Conservation (phyloP, 1,140 invertebrate species). For the Drosophila pseudoobscura region DNA sequence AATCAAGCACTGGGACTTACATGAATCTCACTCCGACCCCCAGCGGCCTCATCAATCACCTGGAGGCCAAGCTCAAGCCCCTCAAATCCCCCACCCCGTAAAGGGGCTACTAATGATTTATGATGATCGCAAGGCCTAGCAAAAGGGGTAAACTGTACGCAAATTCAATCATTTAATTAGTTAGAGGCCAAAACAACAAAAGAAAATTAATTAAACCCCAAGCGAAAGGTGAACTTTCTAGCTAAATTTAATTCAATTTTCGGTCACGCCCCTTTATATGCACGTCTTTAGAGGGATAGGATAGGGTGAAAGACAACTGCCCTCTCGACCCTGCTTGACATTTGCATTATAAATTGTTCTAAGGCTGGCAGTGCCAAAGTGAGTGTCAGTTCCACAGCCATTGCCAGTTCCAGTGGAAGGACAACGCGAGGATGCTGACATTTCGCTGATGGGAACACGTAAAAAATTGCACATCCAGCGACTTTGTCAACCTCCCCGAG, state of each 20-base stretch:
- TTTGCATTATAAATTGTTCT: conserved; percentile 78
- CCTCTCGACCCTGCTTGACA: conserved; percentile 49
- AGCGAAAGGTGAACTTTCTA: conserved; percentile 57
- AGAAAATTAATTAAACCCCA: conserved; percentile 79
- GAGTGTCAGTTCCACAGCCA: conserved; percentile 29
- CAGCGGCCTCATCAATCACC: conserved; percentile 69
- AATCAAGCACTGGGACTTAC: conserved; percentile 27
- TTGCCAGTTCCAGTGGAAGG: conserved; percentile 53
- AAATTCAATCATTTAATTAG: conserved; percentile 81
- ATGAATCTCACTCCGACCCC: conserved; percentile 53
- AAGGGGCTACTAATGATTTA: conserved; percentile 75
- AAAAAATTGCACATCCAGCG: conserved; percentile 79
- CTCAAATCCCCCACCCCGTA: conserved; percentile 18
- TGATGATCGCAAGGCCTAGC: conserved; percentile 34
- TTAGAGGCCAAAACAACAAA: conserved; percentile 67
- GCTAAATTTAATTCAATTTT: conserved; percentile 76
- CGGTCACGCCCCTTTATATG: conserved; percentile 41
- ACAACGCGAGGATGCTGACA: conserved; percentile 51
- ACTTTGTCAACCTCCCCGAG: conserved; percentile 55
- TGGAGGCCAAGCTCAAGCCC: conserved; percentile 46
- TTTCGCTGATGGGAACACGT: conserved; percentile 77
- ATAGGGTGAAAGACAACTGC: conserved; percentile 34
- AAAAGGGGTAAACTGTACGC: conserved; percentile 31
- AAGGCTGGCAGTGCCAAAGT: conserved; percentile 27
- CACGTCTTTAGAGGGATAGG: too few relatives aligned